Conservation (phyloP, 2,888 invertebrate species). For the Xestia ashworthii region DNA sequence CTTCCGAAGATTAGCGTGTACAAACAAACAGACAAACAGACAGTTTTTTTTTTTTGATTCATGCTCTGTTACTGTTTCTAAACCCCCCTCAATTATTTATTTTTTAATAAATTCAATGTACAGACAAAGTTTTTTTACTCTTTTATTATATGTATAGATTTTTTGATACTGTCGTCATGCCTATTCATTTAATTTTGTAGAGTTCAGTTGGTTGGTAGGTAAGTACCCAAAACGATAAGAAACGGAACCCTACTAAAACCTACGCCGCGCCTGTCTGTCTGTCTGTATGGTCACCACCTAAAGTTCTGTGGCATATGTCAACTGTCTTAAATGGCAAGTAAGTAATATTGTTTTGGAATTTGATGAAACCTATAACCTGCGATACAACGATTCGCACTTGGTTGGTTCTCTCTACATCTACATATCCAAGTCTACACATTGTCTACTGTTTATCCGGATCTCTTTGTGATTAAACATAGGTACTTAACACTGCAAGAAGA, state of each 20-base stretch:
- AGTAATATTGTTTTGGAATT: background rate
- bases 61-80: too few relatives aligned
- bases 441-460: background rate
- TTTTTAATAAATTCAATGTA: too few relatives aligned
- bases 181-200: background rate
- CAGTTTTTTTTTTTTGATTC: too few relatives aligned
- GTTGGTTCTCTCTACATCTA: background rate
- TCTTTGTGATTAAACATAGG: background rate
- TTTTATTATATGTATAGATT: too few relatives aligned
- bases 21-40: too few relatives aligned
- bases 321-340: background rate
- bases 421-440: too few relatives aligned
- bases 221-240: background rate
- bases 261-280: background rate
- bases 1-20: too few relatives aligned
- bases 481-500: constrained; percentile 14
- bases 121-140: too few relatives aligned
- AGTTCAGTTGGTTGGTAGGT: background rate
- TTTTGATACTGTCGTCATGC: too few relatives aligned
- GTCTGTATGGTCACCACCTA: background rate
- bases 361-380: background rate
- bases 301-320: background rate
- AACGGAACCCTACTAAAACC: background rate
- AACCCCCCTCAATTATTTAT: too few relatives aligned
- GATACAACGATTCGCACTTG: background rate